A percentile compares a stretch with the other conserved stretches of the same genome.
phyloP scores from a whole-genome alignment of 2,888 invertebrate species.

The Plutella xylostella region DNA sequence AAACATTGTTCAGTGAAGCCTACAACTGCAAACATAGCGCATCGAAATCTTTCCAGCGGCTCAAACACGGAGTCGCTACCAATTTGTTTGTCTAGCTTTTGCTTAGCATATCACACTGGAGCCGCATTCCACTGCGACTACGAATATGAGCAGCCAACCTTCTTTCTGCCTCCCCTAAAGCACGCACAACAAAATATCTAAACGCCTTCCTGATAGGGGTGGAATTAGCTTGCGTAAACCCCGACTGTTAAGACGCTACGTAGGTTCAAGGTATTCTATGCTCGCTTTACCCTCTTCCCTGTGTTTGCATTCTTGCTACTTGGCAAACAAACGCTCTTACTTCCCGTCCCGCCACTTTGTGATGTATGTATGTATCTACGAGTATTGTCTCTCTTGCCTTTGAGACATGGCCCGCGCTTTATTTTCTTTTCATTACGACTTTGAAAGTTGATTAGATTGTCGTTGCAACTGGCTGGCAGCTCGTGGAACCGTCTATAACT shows the following conservation, averaged over 20 bases:
- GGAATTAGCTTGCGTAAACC: too few relatives aligned
- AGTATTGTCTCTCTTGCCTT: conserved; percentile 41
- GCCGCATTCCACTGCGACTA: conserved; percentile 48
- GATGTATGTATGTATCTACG: conserved; percentile 27
- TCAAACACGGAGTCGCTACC: conserved; percentile 31
- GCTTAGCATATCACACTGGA: conserved; percentile 58
- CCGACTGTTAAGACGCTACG: conserved; percentile 21
- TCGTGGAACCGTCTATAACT: too few relatives aligned
- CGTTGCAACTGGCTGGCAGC: too few relatives aligned
- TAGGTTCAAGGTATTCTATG: conserved; percentile 21
- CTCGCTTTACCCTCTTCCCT: conserved; percentile 42
- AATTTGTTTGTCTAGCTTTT: conserved; percentile 62
- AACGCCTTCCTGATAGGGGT: not conserved
- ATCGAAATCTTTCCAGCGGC: not conserved
- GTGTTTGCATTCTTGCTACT: conserved; percentile 58
- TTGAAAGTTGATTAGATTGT: too few relatives aligned
- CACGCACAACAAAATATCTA: not conserved
- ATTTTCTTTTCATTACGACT: too few relatives aligned
- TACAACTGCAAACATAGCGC: too few relatives aligned
- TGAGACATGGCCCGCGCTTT: too few relatives aligned
- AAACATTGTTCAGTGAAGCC: too few relatives aligned
- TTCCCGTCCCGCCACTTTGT: conserved; percentile 50
- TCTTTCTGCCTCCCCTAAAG: conserved; percentile 20
- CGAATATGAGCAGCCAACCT: conserved; percentile 49
- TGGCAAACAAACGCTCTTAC: conserved; percentile 55